A percentile compares a stretch with the other conserved stretches of the same genome.
These are phyloP conservation scores for Siniperca obscura DNA, from an alignment of 2,797 vertebrate species.

Conservation along the genomic window DNA sequence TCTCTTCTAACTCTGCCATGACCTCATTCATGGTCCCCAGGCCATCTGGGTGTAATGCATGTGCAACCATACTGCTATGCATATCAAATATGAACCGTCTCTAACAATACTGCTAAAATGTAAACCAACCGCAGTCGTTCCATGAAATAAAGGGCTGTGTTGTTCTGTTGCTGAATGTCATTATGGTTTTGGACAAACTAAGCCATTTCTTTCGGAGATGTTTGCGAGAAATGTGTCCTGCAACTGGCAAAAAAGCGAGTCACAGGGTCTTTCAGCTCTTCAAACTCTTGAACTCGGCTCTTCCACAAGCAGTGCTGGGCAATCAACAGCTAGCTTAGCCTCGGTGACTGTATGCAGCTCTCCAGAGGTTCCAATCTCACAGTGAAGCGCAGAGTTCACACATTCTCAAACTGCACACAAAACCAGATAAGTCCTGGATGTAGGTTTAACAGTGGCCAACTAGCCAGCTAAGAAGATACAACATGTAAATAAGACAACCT, in stretches of 20 bases:
- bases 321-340: background rate
- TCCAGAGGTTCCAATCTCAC: background rate
- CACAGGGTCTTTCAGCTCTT: background rate
- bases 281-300: background rate
- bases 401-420: background rate
- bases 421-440: background rate
- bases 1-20: slow-evolving; percentile 63
- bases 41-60: slow-evolving; percentile 63
- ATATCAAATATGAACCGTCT: slow-evolving; percentile 55
- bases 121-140: background rate
- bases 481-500: background rate
- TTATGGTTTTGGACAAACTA: slow-evolving; percentile 13
- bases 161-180: slow-evolving; percentile 17
- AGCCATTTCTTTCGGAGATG: slow-evolving; percentile 7
- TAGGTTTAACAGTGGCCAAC: background rate
- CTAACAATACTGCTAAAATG: background rate
- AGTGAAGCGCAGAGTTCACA: background rate
- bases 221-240: background rate
- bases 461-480: background rate
- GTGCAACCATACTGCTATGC: slow-evolving; percentile 60
- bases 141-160: background rate
- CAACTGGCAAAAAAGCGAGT: background rate
- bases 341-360: background rate
- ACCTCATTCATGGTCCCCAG: slow-evolving; percentile 71
- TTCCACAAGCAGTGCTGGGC: background rate